Base-by-base conservation (phyloP, 2,888 invertebrate species). In the Melanotus villosus region DNA sequence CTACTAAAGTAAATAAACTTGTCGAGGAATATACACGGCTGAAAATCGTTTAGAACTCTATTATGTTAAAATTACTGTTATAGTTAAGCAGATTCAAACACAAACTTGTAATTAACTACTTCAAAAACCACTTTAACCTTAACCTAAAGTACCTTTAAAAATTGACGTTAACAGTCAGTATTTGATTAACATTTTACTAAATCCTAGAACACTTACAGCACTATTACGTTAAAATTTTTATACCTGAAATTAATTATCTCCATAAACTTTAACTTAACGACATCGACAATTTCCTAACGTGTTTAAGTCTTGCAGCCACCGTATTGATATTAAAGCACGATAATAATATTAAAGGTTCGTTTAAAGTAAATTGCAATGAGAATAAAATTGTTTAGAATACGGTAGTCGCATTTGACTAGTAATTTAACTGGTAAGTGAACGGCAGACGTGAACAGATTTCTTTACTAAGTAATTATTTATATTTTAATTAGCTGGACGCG, bases 401-500 rank as follows among this genome's bases (percentile, higher is more conserved):
- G 16, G 58, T 59, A 59, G 38, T 59, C 43, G 26, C 12, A 43
- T 43, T 38, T 19, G 32, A 23, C 21, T 41, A 59, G 43, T 12
- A 38, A 43, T 41, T 59, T 59, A 38, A 14, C 58, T 30, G 23
- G 43, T 59, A 59, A 41, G 36, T 23, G 43, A 43, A 18, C 32
- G 10, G 50, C 21, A 50, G 47, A 54, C 64, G 54, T 41, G 41
- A 54, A 64, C 41, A 41, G 43, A 62, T 54, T 62, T 56, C 62
- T 62, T 62, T 43, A 54, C 38, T 38, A 21, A 56, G 54, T 64
- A 64, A 65, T 69, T 54, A 69, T 69, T 65, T 70, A 73, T 72
- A 67, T 75, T 75, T 72, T 73, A 74, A 74, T 74, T 74, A 73
- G 71, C 59, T 72, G 68, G 68, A 73, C 68, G 50, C 65, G 57